phyloP scores from a whole-genome alignment of 2,888 invertebrate genomes.

The Nephrotoma appendiculata region DNA sequence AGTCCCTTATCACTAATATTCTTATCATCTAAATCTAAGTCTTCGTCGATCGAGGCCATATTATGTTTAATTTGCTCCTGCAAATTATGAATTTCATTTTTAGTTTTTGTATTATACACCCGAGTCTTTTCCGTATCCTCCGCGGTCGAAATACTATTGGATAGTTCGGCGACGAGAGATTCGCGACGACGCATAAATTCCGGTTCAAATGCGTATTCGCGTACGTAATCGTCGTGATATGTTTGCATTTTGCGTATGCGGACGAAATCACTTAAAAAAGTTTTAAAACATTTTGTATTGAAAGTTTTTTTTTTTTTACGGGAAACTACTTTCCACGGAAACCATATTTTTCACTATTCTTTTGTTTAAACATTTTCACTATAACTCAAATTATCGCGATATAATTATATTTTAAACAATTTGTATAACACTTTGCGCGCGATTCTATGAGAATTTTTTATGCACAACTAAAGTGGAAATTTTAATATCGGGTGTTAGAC shows the following conservation, averaged over 20 bases:
- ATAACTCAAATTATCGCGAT: neutral
- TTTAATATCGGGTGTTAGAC: neutral
- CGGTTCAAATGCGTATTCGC: conserved; percentile 31
- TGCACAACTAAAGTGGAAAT: neutral
- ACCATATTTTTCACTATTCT: conserved; percentile 16
- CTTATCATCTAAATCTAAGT: neutral
- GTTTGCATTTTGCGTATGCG: neutral
- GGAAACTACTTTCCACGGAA: conserved; percentile 12
- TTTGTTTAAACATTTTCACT: conserved; percentile 12
- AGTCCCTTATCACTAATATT: neutral
- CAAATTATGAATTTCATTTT: neutral
- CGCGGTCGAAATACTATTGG: neutral
- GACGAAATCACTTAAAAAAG: neutral
- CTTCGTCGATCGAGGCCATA: neutral
- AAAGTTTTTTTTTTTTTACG: neutral
- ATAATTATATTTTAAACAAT: neutral
- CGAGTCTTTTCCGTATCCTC: neutral
- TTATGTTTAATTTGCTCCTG: neutral
- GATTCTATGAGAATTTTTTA: neutral
- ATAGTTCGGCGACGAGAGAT: conserved; percentile 12
- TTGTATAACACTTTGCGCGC: neutral
- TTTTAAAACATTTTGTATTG: neutral
- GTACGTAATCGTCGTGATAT: conserved; percentile 25
- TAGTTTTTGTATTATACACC: neutral
- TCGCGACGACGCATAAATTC: conserved; percentile 23